Conservation (phyloP, 2,113 vertebrate genomes). For the Erythrocercus mccallii region DNA sequence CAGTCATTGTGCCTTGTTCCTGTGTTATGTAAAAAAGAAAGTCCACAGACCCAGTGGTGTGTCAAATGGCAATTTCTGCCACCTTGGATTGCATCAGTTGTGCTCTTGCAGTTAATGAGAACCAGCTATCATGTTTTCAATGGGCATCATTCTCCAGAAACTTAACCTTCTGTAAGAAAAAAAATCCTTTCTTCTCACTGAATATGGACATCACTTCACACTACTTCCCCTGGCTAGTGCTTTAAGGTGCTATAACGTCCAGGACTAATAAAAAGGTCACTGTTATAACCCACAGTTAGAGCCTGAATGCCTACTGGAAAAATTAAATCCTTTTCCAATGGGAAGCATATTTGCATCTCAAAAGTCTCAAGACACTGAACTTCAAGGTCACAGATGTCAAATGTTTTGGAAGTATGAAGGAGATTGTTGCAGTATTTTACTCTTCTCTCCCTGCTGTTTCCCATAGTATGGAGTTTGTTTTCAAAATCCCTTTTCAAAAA, state of each 20-base stretch:
- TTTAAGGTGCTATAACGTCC: background rate
- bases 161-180: background rate
- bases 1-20: background rate
- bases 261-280: background rate
- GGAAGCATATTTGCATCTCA: background rate
- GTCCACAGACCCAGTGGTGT: background rate
- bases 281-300: background rate
- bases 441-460: background rate
- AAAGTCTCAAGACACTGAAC: background rate
- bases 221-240: background rate
- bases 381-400: background rate
- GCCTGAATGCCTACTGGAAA: background rate
- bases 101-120: background rate
- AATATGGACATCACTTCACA: background rate
- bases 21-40: background rate
- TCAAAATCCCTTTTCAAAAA: background rate
- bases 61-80: background rate
- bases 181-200: background rate
- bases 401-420: background rate
- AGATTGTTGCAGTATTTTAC: background rate
- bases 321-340: background rate
- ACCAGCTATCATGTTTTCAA: background rate
- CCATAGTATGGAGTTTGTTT: background rate
- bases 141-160: background rate
- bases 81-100: background rate